Evolutionary conservation across 2,888 invertebrate genomes (phyloP).

Genomic region (Drosophila cognata): DNA sequence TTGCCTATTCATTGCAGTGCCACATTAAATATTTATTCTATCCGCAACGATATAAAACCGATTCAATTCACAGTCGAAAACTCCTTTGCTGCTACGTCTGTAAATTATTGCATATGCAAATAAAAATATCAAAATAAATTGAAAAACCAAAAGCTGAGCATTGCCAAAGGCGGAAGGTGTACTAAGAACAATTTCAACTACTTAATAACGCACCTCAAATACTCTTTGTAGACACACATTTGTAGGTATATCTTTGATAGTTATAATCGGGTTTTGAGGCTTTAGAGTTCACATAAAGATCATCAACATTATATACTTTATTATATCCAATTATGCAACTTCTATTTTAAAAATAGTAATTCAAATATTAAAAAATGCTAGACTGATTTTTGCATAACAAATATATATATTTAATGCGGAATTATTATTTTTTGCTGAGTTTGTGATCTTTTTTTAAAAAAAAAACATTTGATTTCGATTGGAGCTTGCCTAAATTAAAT

Average conservation of each 20-base stretch:
- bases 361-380: background rate
- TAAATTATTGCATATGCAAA: constrained; percentile 74
- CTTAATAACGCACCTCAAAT: background rate
- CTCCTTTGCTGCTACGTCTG: constrained; percentile 34
- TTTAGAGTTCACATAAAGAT: background rate
- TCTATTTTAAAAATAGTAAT: background rate
- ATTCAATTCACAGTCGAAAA: constrained; percentile 36
- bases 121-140: constrained; percentile 61
- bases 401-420: background rate
- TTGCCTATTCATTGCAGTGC: constrained; percentile 50
- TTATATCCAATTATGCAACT: background rate
- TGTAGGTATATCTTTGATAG: background rate
- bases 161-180: background rate
- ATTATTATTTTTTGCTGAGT: background rate
- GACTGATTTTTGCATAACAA: background rate
- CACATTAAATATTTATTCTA: constrained; percentile 55
- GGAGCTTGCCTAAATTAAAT: too few relatives aligned
- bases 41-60: constrained; percentile 30
- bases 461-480: too few relatives aligned
- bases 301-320: background rate
- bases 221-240: background rate
- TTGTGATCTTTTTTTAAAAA: background rate
- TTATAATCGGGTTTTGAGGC: too few relatives aligned
- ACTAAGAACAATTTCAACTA: background rate
- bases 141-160: constrained; percentile 40